A percentile compares a stretch with the other conserved stretches of the same genome.
Evolutionary conservation across 2,797 vertebrate genomes (phyloP).

Genomic region (Psittacula echo): DNA sequence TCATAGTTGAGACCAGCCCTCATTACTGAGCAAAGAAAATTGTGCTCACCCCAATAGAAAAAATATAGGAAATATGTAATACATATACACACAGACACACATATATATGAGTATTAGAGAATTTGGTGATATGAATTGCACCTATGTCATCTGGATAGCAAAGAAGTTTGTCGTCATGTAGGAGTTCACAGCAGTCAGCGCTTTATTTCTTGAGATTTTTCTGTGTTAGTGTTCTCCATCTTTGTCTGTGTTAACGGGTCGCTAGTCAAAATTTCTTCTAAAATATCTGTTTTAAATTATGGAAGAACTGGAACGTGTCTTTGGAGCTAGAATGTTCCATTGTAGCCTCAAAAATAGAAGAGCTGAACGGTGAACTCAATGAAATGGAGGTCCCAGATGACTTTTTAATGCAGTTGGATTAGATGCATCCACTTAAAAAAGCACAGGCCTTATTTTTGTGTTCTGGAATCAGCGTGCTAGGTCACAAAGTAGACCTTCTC

Average conservation of each 20-base stretch:
- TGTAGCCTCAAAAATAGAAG: not conserved
- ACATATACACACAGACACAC: not conserved
- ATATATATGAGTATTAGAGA: not conserved
- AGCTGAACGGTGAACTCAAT: not conserved
- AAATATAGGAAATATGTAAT: not conserved
- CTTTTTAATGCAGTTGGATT: not conserved
- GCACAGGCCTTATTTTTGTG: not conserved
- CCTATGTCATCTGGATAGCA: rapidly evolving
- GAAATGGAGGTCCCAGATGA: not conserved
- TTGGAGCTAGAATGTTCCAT: not conserved
- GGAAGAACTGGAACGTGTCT: not conserved
- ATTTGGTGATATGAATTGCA: not conserved
- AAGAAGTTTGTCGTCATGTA: no score
- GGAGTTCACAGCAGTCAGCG: not conserved
- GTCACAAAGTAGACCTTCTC: not conserved
- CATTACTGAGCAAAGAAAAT: not conserved
- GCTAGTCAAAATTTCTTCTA: not conserved
- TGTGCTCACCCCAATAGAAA: not conserved
- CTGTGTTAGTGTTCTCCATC: not conserved
- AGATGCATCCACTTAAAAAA: not conserved
- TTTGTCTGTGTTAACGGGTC: rapidly evolving
- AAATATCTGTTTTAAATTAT: not conserved
- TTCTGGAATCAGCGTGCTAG: not conserved
- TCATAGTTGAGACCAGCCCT: not conserved
- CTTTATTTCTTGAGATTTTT: not conserved